Evolutionary conservation across 2,888 invertebrate species (phyloP), one percentile per base, ranked within the genome.

Genomic region (Liodrosophila aerea): DNA sequence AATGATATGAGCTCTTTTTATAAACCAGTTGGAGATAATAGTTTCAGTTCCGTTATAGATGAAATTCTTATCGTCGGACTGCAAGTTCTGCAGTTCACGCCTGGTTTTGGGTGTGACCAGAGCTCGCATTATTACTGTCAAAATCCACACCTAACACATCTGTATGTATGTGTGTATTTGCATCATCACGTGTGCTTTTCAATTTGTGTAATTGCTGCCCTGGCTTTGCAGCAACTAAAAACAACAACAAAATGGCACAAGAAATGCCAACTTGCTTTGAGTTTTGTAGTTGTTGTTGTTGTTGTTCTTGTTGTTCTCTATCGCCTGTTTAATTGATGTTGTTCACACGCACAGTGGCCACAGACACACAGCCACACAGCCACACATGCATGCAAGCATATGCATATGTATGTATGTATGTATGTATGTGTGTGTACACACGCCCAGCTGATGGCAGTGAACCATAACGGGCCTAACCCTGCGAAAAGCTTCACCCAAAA

Each of bases 401-500:
- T 62, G 44, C 44, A 36, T 27, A 46, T 16, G 56, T 18, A 57
- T 57, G 51, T 50, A 30, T 7, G 36, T 31, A 27, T 34, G 12
- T 11, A 12, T 34, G 34, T 12, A 34, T 4, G 12, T 34, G 3
- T 34, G 34, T 34, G n/a, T 34, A 33, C 16, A 22, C 15, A 58
- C 54, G 44, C 61, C 80, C 83, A 83, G 69, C 73, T 80, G 84
- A 64, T 72, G 46, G 68, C 62, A 72, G 41, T 76, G 68, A 81
- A 77, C 81, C 84, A 73, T 81, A 83, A 69, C 84, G 76, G 81
- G 54, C 76, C 76, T 22, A 77, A 76, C 76, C 84, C 76, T 66
- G 76, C 63, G 54, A 77, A 73, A 69, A 73, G 65, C 68, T 67
- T 39, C 60, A 46, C 47, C 39, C 34, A 39, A 71, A 58, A 60